Conservation (phyloP, 2,888 invertebrate genomes). For the Pteria penguin region DNA sequence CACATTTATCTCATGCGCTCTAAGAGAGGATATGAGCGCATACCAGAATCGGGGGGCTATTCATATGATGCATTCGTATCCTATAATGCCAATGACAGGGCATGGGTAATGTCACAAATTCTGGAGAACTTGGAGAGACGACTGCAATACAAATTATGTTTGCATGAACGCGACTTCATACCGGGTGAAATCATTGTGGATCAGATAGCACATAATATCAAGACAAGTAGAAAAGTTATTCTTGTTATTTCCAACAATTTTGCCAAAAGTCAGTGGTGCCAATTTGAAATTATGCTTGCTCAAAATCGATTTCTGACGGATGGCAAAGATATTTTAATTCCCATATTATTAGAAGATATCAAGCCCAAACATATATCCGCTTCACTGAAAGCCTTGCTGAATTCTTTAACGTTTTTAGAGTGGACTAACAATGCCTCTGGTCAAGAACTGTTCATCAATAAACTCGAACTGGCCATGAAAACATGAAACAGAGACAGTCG, state of each 20-base stretch:
- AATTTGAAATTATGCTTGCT: constrained; percentile 87
- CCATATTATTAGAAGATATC: constrained; percentile 85
- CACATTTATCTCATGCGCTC: constrained; percentile 66
- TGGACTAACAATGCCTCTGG: constrained; percentile 81
- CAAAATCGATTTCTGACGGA: constrained; percentile 82
- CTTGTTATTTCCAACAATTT: constrained; percentile 85
- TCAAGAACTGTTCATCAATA: constrained; percentile 43
- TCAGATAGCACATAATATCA: constrained; percentile 87
- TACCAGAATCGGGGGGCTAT: constrained; percentile 45
- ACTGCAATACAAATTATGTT: constrained; percentile 81
- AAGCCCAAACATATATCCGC: constrained; percentile 84
- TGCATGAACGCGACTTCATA: constrained; percentile 87
- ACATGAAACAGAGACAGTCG: too few relatives aligned
- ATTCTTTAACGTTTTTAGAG: constrained; percentile 86
- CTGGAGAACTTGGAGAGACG: constrained; percentile 84
- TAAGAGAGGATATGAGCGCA: neutral
- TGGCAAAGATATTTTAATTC: constrained; percentile 84
- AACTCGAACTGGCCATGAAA: neutral
- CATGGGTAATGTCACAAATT: constrained; percentile 85
- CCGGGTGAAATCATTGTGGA: constrained; percentile 86
- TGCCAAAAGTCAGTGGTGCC: constrained; percentile 87
- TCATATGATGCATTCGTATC: constrained; percentile 87
- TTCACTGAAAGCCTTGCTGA: constrained; percentile 85
- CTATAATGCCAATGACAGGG: constrained; percentile 85
- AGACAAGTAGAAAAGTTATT: constrained; percentile 84